Evolutionary conservation across 2,113 vertebrate genomes (phyloP).

Genomic region (Rhodinocichla rosea): DNA sequence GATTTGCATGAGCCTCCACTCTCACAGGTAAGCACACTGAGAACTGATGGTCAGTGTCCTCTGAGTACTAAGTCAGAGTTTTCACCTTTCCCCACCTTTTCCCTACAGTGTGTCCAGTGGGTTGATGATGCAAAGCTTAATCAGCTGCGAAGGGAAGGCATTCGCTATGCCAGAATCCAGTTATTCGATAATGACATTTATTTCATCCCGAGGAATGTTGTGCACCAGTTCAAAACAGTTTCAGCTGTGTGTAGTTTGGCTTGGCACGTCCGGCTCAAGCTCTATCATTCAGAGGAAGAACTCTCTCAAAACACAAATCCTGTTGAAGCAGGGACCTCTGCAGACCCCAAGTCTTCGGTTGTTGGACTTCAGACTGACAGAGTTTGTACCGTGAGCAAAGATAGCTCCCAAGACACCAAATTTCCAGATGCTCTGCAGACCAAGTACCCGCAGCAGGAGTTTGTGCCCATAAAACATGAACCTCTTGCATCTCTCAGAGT

Average conservation of each 20-base stretch:
- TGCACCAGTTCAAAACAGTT: slow-evolving; percentile 98
- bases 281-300: slow-evolving; percentile 82
- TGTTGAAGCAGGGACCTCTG: slow-evolving; percentile 62
- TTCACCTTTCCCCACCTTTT: background rate
- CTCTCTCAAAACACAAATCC: slow-evolving; percentile 44
- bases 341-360: slow-evolving; percentile 59
- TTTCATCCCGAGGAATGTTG: slow-evolving; percentile 96
- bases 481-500: slow-evolving; percentile 56
- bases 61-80: background rate
- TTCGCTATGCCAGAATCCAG: slow-evolving; percentile 94
- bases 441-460: slow-evolving; percentile 66
- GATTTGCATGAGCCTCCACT: slow-evolving; percentile 95
- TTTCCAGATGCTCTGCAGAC: slow-evolving; percentile 65
- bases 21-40: slow-evolving; percentile 82
- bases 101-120: slow-evolving; percentile 92
- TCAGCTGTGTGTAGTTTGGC: slow-evolving; percentile 96
- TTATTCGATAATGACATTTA: slow-evolving; percentile 96
- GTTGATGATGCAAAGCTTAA: slow-evolving; percentile 99
- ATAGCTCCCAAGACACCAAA: slow-evolving; percentile 68
- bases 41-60: background rate
- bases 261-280: slow-evolving; percentile 90
- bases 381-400: slow-evolving; percentile 57
- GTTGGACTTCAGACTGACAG: slow-evolving; percentile 67
- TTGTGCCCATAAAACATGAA: slow-evolving; percentile 73
- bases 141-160: slow-evolving; percentile 93